Percentiles rank a stretch among this genome's conserved stretches.
Evolutionary conservation across 2,888 invertebrate genomes (phyloP).

Genomic region (Hirtodrosophila confusa): DNA sequence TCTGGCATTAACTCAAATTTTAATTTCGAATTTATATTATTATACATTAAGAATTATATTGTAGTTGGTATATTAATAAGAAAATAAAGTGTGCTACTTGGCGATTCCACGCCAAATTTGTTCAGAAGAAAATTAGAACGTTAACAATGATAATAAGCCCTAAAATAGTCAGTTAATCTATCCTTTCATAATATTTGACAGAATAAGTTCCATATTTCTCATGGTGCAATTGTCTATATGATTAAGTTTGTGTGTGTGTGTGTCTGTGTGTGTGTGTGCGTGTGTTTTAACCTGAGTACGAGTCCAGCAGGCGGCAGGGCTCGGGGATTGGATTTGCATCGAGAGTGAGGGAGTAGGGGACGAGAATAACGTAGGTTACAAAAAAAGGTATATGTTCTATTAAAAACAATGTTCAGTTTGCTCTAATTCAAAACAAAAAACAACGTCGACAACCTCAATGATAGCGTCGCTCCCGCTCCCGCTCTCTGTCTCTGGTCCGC

Average conservation of each 20-base stretch:
- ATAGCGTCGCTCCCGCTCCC: constrained; percentile 63
- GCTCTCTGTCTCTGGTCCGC: constrained; percentile 23
- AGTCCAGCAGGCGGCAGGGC: constrained; percentile 24
- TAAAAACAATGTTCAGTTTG: constrained; percentile 33
- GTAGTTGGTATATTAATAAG: too few relatives aligned
- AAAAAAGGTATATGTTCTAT: constrained; percentile 16
- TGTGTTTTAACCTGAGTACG: constrained; percentile 62
- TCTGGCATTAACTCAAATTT: too few relatives aligned
- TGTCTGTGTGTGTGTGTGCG: constrained; percentile 8
- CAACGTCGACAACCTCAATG: constrained; percentile 17
- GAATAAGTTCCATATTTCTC: too few relatives aligned
- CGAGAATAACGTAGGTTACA: constrained; percentile 5
- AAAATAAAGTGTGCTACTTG: too few relatives aligned
- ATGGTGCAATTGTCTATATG: constrained; percentile 10
- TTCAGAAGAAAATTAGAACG: too few relatives aligned
- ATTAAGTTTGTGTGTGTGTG: constrained; percentile 9
- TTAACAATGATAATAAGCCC: too few relatives aligned
- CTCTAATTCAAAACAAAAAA: constrained; percentile 26
- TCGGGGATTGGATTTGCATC: constrained; percentile 6
- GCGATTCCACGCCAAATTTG: too few relatives aligned
- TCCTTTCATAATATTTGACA: too few relatives aligned
- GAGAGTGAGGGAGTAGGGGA: constrained; percentile 10
- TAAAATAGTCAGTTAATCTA: too few relatives aligned
- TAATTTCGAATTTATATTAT: too few relatives aligned
- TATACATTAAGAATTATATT: too few relatives aligned